Conservation (phyloP, 2,797 vertebrate species). For the Parambassis ranga region DNA sequence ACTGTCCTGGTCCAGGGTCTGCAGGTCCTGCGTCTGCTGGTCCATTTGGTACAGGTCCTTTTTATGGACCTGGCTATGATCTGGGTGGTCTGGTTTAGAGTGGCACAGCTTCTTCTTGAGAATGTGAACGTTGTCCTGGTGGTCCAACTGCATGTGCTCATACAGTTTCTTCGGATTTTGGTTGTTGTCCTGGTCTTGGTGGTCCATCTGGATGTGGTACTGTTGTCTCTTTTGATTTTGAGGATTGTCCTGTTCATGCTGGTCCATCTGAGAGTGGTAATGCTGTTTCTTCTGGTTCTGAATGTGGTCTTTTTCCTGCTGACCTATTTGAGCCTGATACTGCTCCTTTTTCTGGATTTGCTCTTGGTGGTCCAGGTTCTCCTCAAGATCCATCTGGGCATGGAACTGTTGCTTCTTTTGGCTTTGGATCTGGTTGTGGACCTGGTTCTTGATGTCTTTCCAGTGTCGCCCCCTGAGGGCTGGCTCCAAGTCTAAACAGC, state of each 20-base stretch:
- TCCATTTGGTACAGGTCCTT: conserved; percentile 51
- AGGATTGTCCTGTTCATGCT: neutral
- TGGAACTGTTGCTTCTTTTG: conserved; percentile 71
- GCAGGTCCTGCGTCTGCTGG: conserved; percentile 31
- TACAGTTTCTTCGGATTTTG: conserved; percentile 29
- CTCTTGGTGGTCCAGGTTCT: conserved; percentile 38
- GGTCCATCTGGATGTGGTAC: neutral
- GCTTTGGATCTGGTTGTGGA: conserved; percentile 69
- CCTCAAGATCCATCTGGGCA: conserved; percentile 50
- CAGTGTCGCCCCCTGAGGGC: conserved; percentile 63
- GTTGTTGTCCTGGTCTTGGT: neutral
- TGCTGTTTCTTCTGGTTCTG: conserved; percentile 20
- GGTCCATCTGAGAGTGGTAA: conserved; percentile 5
- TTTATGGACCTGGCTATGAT: conserved; percentile 30
- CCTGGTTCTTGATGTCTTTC: conserved; percentile 69
- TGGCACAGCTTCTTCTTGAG: conserved; percentile 25
- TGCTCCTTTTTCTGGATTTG: conserved; percentile 26
- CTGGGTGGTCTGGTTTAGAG: conserved; percentile 14
- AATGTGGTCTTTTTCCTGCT: neutral
- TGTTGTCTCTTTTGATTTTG: conserved; percentile 23
- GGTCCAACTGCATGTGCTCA: conserved; percentile 1
- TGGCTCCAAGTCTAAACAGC: conserved; percentile 60
- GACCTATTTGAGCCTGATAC: neutral
- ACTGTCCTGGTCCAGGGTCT: conserved; percentile 23
- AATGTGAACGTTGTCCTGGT: conserved; percentile 3